phyloP scores from a whole-genome alignment of 2,888 invertebrate species.

The Drosophila sordidula region DNA sequence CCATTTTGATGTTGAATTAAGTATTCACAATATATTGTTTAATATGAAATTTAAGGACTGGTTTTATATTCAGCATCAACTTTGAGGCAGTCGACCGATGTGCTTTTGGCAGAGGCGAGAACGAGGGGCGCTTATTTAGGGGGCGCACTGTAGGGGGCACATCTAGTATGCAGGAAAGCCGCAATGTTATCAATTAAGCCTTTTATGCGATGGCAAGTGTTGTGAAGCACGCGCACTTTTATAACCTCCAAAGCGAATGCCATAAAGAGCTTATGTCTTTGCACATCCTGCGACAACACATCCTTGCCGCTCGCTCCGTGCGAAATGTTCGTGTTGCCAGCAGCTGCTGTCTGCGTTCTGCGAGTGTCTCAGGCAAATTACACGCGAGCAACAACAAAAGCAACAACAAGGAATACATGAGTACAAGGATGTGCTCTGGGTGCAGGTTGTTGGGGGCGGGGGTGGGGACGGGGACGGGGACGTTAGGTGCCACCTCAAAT shows the following conservation, averaged over 20 bases:
- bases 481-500: conserved; percentile 21
- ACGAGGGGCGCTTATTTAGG: neutral
- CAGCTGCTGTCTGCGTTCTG: conserved; percentile 51
- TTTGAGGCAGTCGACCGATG: conserved; percentile 34
- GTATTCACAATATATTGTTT: conserved; percentile 18
- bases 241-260: conserved; percentile 48
- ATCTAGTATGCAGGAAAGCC: conserved; percentile 40
- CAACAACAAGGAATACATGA: conserved; percentile 17
- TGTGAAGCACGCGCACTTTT: conserved; percentile 42
- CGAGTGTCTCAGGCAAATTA: conserved; percentile 55
- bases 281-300: conserved; percentile 58
- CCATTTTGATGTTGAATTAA: conserved; percentile 34
- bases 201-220: conserved; percentile 61
- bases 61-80: conserved; percentile 38
- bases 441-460: neutral
- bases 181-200: conserved; percentile 68
- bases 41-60: conserved; percentile 11
- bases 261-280: conserved; percentile 73
- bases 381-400: conserved; percentile 38
- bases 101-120: neutral
- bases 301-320: conserved; percentile 21
- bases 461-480: neutral
- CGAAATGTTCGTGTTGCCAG: conserved; percentile 60
- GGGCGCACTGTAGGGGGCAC: neutral
- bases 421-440: conserved; percentile 31